Conservation (phyloP, 2,888 invertebrate species). For the Pecten maximus region DNA sequence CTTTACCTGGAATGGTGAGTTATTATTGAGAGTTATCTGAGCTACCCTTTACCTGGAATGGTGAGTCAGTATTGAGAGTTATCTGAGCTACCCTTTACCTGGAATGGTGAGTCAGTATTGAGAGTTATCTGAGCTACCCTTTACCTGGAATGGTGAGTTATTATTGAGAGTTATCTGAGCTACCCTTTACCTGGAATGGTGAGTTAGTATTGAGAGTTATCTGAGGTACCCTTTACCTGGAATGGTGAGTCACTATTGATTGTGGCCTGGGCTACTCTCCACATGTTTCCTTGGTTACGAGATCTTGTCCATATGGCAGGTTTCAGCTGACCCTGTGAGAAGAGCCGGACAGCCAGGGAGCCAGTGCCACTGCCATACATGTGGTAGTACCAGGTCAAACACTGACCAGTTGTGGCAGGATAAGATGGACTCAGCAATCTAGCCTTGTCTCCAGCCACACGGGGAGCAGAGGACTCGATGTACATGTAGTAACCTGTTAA, state of each 20-base stretch:
- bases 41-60: neutral
- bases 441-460: slow-evolving; percentile 66
- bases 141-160: too few relatives aligned
- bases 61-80: neutral
- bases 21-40: neutral
- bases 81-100: too few relatives aligned
- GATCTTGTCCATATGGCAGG: slow-evolving; percentile 70
- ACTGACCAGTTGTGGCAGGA: slow-evolving; percentile 67
- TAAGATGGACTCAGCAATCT: slow-evolving; percentile 69
- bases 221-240: slow-evolving; percentile 61
- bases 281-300: slow-evolving; percentile 72
- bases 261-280: slow-evolving; percentile 73
- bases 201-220: neutral
- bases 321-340: slow-evolving; percentile 55
- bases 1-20: too few relatives aligned
- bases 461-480: slow-evolving; percentile 69
- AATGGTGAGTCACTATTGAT: slow-evolving; percentile 68
- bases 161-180: too few relatives aligned
- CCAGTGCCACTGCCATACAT: slow-evolving; percentile 76
- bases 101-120: too few relatives aligned
- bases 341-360: slow-evolving; percentile 69
- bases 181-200: too few relatives aligned
- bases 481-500: slow-evolving; percentile 75
- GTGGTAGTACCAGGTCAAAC: slow-evolving; percentile 78
- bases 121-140: too few relatives aligned